Conservation (phyloP, 2,797 vertebrate genomes). For the Sebastes trivittatus region DNA sequence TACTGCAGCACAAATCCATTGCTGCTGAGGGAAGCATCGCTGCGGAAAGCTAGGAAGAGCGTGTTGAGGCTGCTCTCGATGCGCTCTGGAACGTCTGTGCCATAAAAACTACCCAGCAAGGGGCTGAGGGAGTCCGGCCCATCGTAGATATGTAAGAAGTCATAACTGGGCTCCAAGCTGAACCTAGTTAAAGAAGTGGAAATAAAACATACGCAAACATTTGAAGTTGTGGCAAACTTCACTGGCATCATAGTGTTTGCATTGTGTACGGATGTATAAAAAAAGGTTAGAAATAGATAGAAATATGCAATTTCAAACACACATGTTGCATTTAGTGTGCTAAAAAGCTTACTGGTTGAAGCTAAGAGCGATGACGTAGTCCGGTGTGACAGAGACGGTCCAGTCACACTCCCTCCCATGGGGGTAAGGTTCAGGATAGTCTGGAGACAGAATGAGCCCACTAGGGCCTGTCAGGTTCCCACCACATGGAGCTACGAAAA, state of each 20-base stretch:
- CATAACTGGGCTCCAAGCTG: slow-evolving; percentile 96
- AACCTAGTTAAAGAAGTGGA: slow-evolving; percentile 82
- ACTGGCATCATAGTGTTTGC: not conserved
- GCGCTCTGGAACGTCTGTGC: slow-evolving; percentile 90
- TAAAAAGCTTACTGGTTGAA: slow-evolving; percentile 88
- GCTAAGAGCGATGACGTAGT: slow-evolving; percentile 94
- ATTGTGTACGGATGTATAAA: not conserved
- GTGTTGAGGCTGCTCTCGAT: slow-evolving; percentile 98
- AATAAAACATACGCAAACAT: not conserved
- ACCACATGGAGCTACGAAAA: slow-evolving; percentile 90
- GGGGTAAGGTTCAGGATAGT: slow-evolving; percentile 95
- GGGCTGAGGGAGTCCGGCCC: slow-evolving; percentile 94
- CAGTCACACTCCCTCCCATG: slow-evolving; percentile 97
- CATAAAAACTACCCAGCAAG: slow-evolving; percentile 95
- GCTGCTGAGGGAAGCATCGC: slow-evolving; percentile 96
- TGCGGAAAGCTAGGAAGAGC: slow-evolving; percentile 96
- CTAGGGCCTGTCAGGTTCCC: slow-evolving; percentile 92
- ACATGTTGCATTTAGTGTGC: not conserved
- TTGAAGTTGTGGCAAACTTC: not conserved
- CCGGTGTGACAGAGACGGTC: slow-evolving; percentile 90
- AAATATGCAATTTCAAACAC: not conserved
- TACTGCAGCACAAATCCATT: slow-evolving; percentile 95
- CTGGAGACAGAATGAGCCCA: slow-evolving; percentile 94
- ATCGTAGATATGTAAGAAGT: slow-evolving; percentile 97
- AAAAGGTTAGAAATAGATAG: not conserved